These are phyloP conservation scores for Thripadectes ignobilis DNA, from an alignment of 2,797 vertebrate genomes.

Conservation along the genomic window DNA sequence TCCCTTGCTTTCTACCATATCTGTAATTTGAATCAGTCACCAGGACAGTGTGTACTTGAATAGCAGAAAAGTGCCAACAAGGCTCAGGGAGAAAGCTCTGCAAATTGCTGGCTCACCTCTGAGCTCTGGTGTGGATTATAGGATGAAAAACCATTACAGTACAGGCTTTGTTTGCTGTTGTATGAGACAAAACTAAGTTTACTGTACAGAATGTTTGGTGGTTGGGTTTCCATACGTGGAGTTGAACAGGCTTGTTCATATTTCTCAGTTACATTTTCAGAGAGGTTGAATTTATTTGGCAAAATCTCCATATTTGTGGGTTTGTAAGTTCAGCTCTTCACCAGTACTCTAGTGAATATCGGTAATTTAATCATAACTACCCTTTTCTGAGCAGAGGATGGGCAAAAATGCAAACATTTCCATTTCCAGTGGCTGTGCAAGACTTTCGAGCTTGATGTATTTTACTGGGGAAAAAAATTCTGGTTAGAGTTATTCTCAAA, in stretches of 20 bases:
- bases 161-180: constrained; percentile 62
- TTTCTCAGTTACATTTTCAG: constrained; percentile 8
- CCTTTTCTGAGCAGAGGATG: neutral
- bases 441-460: neutral
- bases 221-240: constrained; percentile 24
- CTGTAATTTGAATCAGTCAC: constrained; percentile 21
- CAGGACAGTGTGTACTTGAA: neutral
- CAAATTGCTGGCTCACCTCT: constrained; percentile 69
- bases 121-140: constrained; percentile 60
- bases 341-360: neutral
- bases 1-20: neutral
- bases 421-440: neutral
- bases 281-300: constrained; percentile 2
- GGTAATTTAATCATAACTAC: neutral
- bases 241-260: neutral
- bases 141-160: constrained; percentile 73
- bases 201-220: constrained; percentile 22
- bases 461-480: neutral
- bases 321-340: neutral
- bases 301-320: neutral
- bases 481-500: neutral
- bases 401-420: neutral
- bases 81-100: constrained; percentile 57
- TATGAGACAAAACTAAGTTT: constrained; percentile 67
- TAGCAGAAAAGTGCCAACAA: constrained; percentile 20